Conservation (phyloP, 1,140 invertebrate genomes). For the Conus betulinus region DNA sequence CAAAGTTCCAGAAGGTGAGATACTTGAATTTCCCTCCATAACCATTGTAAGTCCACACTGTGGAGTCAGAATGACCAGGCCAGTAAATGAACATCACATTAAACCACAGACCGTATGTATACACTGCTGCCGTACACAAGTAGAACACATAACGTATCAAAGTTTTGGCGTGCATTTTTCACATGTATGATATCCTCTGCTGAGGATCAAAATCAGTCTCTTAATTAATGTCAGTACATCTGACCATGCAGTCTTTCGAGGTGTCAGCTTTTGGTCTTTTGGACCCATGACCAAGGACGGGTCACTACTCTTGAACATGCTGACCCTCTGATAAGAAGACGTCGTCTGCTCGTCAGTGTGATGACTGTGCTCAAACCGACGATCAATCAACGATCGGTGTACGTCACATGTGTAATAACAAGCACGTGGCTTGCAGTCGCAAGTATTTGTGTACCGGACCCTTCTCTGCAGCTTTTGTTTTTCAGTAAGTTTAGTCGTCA, state of each 20-base stretch:
- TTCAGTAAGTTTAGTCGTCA: no score
- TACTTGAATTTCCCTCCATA: constrained; percentile 90
- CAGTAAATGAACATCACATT: not conserved
- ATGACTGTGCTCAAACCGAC: no score
- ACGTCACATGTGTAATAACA: no score
- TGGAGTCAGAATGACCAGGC: not conserved
- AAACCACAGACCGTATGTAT: not conserved
- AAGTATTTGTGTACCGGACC: no score
- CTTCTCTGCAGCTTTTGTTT: no score
- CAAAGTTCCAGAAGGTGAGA: constrained; percentile 89
- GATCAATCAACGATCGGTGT: no score
- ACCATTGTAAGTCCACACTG: constrained; percentile 27
- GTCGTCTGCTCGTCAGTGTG: not conserved
- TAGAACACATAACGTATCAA: not conserved
- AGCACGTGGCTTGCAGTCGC: no score
- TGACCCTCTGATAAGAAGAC: not conserved
- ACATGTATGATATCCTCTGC: not conserved
- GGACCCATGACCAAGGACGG: not conserved
- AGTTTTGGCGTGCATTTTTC: not conserved
- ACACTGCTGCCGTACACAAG: not conserved
- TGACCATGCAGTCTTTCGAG: no score
- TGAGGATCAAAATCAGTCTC: no score
- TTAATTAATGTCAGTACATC: no score
- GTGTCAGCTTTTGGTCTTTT: not conserved
- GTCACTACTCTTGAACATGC: not conserved